phyloP scores from a whole-genome alignment of 2,113 vertebrate genomes.

The Pseudorectes ferrugineus region DNA sequence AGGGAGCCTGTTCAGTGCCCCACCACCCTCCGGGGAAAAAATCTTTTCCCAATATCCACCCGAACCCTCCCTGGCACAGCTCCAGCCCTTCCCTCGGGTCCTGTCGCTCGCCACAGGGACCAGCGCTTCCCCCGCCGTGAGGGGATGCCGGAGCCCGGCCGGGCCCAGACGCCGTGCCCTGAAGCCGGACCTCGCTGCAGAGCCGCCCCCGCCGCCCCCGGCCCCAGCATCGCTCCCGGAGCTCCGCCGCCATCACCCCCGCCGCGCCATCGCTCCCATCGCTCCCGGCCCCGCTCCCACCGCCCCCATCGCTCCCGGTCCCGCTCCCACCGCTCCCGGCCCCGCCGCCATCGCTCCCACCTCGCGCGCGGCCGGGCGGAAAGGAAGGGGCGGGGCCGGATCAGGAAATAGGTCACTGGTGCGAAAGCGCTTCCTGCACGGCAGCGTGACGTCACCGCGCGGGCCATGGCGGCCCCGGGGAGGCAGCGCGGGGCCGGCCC shows the following conservation, averaged over 20 bases:
- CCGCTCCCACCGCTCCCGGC: background rate
- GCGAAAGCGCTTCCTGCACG: accelerated
- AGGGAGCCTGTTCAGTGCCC: background rate
- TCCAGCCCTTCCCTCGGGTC: no score
- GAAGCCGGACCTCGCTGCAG: no score
- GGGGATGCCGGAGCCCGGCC: background rate
- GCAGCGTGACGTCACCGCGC: accelerated
- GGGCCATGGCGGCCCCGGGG: background rate
- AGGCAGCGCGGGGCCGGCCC: background rate
- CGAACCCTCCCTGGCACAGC: background rate
- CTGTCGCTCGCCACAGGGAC: background rate
- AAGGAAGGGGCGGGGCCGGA: background rate
- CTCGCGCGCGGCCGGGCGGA: conserved; percentile 6
- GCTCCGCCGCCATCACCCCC: background rate
- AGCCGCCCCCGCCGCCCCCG: accelerated
- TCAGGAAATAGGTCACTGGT: accelerated
- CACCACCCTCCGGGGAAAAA: background rate
- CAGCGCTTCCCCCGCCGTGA: no score
- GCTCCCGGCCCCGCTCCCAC: no score
- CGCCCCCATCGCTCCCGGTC: no score
- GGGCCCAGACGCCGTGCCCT: no score
- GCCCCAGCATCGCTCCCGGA: background rate
- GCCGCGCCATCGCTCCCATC: accelerated
- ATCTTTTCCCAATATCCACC: accelerated
- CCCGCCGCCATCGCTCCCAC: background rate